phyloP scores from a whole-genome alignment of 2,888 invertebrate genomes.

The Arrhopalites spinosus region DNA sequence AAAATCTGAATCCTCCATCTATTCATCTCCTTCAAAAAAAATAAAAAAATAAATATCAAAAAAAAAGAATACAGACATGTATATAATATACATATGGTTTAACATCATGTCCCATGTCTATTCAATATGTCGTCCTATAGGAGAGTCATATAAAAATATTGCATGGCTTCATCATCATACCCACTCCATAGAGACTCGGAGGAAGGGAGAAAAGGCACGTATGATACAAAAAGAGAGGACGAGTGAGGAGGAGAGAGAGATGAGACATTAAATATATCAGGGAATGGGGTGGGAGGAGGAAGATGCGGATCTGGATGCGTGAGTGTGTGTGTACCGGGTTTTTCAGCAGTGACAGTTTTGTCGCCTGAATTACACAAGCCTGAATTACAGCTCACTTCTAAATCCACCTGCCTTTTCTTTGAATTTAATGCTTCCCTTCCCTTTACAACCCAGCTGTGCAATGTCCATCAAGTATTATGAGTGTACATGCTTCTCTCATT shows the following conservation, averaged over 20 bases:
- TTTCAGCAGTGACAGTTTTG: constrained; percentile 43
- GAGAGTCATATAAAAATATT: too few species aligned
- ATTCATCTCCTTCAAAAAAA: neutral
- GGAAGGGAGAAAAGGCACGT: constrained; percentile 3
- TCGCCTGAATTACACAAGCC: constrained; percentile 45
- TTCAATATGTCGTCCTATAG: too few species aligned
- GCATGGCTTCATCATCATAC: too few species aligned
- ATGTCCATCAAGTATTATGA: constrained; percentile 49
- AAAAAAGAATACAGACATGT: too few species aligned
- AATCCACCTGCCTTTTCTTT: constrained; percentile 52
- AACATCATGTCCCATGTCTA: too few species aligned
- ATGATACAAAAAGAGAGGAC: neutral
- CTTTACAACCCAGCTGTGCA: constrained; percentile 49
- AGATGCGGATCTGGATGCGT: too few species aligned
- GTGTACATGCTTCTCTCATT: neutral
- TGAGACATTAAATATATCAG: neutral
- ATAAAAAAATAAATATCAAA: neutral
- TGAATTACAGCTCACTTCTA: constrained; percentile 48
- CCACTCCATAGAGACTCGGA: too few species aligned
- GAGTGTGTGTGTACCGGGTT: neutral
- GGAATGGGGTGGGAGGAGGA: too few species aligned
- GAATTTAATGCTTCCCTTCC: constrained; percentile 50
- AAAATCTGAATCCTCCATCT: neutral
- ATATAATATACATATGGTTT: too few species aligned
- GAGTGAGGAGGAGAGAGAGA: too few species aligned